These are phyloP conservation scores for Gryon sp. DNA, from an alignment of 1,140 invertebrate species.

Conservation along the genomic window DNA sequence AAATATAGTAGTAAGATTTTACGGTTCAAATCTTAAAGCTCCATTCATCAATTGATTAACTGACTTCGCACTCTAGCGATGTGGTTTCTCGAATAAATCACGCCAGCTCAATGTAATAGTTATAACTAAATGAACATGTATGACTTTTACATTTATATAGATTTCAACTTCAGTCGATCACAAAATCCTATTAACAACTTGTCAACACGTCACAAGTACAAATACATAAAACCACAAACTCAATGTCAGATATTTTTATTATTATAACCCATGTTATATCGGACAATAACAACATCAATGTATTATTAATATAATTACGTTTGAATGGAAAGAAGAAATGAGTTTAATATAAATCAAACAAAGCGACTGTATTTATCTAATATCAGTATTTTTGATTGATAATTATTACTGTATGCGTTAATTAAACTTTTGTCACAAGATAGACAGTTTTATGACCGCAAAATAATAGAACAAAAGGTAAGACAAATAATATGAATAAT, in stretches of 20 bases:
- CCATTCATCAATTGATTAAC: background rate
- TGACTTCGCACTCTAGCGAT: no score
- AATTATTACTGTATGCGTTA: conserved; percentile 13
- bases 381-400: background rate
- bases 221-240: background rate
- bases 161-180: no score
- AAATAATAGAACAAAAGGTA: no score
- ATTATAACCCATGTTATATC: no score
- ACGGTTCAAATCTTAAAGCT: background rate
- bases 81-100: no score
- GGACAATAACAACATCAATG: no score
- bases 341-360: no score
- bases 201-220: conserved; percentile 17
- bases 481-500: conserved; percentile 17
- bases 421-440: no score
- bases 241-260: no score
- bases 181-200: conserved; percentile 6
- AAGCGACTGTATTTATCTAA: conserved; percentile 7
- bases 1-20: conserved; percentile 5
- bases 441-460: conserved; percentile 3
- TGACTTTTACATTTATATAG: background rate
- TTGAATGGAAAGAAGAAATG: conserved; percentile 16
- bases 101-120: no score
- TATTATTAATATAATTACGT: conserved; percentile 21
- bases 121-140: background rate